Evolutionary conservation across 30 jellyfish, hydroid and myxozoan species (phyloP), one percentile per base, ranked within the genome.

Genomic region (Pseudorhiza aurosa): DNA sequence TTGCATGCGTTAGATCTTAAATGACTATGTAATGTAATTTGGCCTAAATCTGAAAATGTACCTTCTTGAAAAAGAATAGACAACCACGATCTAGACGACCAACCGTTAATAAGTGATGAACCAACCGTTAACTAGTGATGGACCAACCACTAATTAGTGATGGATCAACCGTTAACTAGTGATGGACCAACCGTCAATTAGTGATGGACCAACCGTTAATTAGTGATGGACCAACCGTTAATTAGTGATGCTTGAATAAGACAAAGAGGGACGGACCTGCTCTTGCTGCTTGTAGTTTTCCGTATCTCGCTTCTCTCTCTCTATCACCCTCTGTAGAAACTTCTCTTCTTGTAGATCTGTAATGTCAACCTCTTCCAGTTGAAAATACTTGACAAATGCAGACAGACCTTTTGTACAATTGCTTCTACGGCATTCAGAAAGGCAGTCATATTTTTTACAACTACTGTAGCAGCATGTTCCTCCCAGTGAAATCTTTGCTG

Each of bases 321-420:
- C 76, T 14, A 81, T 47, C 14, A 67, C 85, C 18, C 28, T 50
- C 19, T 67, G 72, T 39, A 81, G 76, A 37, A 39, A 81, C 37
- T 68, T 50, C 69, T 81, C 44, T 78, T 81, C 85, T 49, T 64
- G 92, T 14, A 29, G 69, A 44, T 46, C 67, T 22, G 92, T 64
- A 14, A 81, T 81, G 35, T 67, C 92, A 1, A 81, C 92, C 27
- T 64, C 78, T 68, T 67, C 85, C 45, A 81, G n/a, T 68, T 81
- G 92, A 19, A 81, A 81, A 37, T 64, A 81, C 71, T 68, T 65
- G 8, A 81, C 76, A 31, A 47, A 65, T 25, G 92, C 75, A 65
- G 14, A 81, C 60, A 81, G 36, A 8, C 92, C 92, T 51, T 51
- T 65, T 7, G 75, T 58, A n/a, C 50, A 45, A 18, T n/a, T 53